These are phyloP conservation scores for Morone saxatilis DNA, from an alignment of 2,113 vertebrate species.

Conservation along the genomic window DNA sequence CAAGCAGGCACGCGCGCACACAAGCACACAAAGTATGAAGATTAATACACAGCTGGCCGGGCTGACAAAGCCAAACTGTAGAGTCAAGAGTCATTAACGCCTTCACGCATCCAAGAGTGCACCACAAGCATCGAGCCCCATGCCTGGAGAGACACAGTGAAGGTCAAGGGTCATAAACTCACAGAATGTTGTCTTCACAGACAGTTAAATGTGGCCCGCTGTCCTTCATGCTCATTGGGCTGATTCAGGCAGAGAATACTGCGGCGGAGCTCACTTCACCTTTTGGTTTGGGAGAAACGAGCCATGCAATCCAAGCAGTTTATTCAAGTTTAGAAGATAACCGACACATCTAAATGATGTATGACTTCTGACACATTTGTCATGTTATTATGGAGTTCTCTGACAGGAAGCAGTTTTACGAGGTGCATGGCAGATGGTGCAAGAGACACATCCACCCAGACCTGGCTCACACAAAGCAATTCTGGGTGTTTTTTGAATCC, in stretches of 20 bases:
- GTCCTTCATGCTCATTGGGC: slow-evolving; percentile 67
- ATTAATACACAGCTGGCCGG: slow-evolving; percentile 75
- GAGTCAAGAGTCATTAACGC: slow-evolving; percentile 77
- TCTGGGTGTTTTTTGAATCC: neutral
- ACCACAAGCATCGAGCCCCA: slow-evolving; percentile 24
- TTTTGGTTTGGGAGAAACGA: slow-evolving; percentile 45
- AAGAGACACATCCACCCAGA: slow-evolving; percentile 16
- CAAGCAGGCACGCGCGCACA: slow-evolving; percentile 1
- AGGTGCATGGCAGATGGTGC: slow-evolving; percentile 48
- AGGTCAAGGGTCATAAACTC: slow-evolving; percentile 79
- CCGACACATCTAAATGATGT: slow-evolving; percentile 48
- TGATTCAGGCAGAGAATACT: slow-evolving; percentile 15
- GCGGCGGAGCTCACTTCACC: neutral
- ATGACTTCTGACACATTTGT: slow-evolving; percentile 42
- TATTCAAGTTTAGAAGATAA: slow-evolving; percentile 46
- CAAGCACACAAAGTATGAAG: slow-evolving; percentile 61
- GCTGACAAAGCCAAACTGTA: slow-evolving; percentile 70
- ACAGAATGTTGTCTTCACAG: slow-evolving; percentile 73
- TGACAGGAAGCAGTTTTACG: slow-evolving; percentile 44
- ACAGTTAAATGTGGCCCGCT: slow-evolving; percentile 62
- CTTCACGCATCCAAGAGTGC: slow-evolving; percentile 60
- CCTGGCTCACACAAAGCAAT: neutral
- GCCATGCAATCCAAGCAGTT: slow-evolving; percentile 49
- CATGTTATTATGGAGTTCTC: slow-evolving; percentile 22
- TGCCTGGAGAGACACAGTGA: slow-evolving; percentile 45